These are phyloP conservation scores for Smutsia gigantea DNA, from an alignment of 2,797 vertebrate genomes.

Conservation along the genomic window DNA sequence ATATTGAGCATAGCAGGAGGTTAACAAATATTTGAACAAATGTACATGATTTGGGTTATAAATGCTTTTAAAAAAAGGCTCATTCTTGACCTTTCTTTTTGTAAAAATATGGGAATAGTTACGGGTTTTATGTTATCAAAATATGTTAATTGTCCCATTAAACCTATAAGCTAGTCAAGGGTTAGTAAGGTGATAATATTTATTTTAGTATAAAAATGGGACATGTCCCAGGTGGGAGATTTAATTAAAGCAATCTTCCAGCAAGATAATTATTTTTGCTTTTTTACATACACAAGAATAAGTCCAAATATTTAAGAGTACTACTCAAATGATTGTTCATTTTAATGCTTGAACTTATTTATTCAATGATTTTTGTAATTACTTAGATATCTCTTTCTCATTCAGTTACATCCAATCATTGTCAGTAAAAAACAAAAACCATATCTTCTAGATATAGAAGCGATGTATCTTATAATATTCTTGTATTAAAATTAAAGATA, in stretches of 20 bases:
- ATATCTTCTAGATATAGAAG: background rate
- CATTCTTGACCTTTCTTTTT: background rate
- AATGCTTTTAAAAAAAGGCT: background rate
- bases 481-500: background rate
- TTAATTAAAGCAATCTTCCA: slow-evolving; percentile 44
- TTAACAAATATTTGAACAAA: background rate
- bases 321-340: background rate
- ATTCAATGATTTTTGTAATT: background rate
- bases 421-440: background rate
- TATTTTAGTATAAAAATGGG: slow-evolving; percentile 33
- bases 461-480: background rate
- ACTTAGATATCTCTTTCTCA: background rate
- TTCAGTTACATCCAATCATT: background rate
- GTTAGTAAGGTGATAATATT: background rate
- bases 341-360: background rate
- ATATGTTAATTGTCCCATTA: slow-evolving; percentile 25
- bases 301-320: background rate
- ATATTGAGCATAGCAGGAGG: background rate
- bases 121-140: background rate
- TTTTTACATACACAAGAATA: background rate
- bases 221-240: background rate
- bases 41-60: background rate
- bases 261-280: background rate
- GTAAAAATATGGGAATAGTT: background rate
- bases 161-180: background rate